Evolutionary conservation across 2,113 vertebrate genomes (phyloP), one percentile per base, ranked within the genome.

Genomic region (Nothobranchius kuhntae): DNA sequence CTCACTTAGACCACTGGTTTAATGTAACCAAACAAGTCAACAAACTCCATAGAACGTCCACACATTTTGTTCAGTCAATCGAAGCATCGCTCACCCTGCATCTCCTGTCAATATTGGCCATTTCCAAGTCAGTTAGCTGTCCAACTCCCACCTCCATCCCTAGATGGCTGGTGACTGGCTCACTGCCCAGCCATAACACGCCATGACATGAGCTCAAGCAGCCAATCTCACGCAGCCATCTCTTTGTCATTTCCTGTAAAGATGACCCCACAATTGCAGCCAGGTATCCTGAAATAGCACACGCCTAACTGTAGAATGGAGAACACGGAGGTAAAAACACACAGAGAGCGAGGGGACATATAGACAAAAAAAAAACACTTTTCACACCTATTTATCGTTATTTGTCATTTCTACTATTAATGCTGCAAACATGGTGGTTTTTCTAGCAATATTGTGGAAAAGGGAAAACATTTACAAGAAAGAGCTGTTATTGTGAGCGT

Each of bases 171-270:
- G 48, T 69, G 78, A 88, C 77, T 87, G 83, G 90, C 86, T 63
- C 53, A 50, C 44, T 36, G 71, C 82, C 80, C 86, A 84, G 80
- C 65, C 84, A 85, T 81, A 90, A 87, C 82, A 88, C 71, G 85
- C 81, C 63, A 65, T 86, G 88, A 91, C 85, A 90, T 81, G 65
- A 85, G 81, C 71, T 63, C 67, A 64, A 79, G 66, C 70, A 78
- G 78, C 81, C 85, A 82, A 89, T 91, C 87, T 90, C 68, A 72
- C 62, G 68, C 77, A 90, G 87, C 84, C 86, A 91, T 90, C 89
- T 89, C 64, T 36, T 74, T 81, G 81, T 89, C 85, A 91, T 90
- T 91, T 91, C 88, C 89, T 90, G 87, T 81, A 87, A 87, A 86
- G 85, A 91, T 87, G 77, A 76, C 67, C 21, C 80, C 30, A 11